Base-by-base conservation (phyloP, 1,140 invertebrate genomes). In the Caenorhabditis latens region DNA sequence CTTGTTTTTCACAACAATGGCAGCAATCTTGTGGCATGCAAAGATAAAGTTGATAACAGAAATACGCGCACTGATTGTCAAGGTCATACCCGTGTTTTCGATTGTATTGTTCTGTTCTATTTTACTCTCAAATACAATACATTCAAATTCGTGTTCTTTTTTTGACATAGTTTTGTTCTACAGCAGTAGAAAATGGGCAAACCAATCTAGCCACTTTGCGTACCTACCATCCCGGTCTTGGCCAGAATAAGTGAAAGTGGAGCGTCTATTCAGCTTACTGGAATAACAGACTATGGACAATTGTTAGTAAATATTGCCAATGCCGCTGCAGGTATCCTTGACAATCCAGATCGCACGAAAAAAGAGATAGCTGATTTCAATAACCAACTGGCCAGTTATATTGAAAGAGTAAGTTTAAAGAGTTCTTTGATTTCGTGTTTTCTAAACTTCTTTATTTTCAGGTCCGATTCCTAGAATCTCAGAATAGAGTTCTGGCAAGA, bases 361-460 rank as follows among this genome's bases (percentile, higher is more conserved):
- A 4, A 14, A 43, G 65, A 71, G 65, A 71, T 71, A 11, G 65
- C 65, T 16, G 65, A 71, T 46, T 71, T 71, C 7, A 71, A 71
- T 13, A 71, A 71, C 65, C 43, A 40, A 71, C 19, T 71, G 14
- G 65, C 65, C 2, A 2, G 16, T 4, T 71, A 71, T 71, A 19
- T 71, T 46, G 65, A 71, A 46, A 71, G 46, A 19, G 65, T 71
- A 1, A 53, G 50, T 53, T 53, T 53, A 1, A 53, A 13, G 0
- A 16, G 50, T 13, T 53, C 50, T 4, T 53, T 53, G 50, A 13
- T 1, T 53, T 53, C 50, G n/a, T 13, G 50, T 53, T 16, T 2
- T 16, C 9, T 53, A 13, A 53, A 16, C 4, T 2, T 53, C 0
- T 13, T 9, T 53, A 4, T 9, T 53, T 53, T 9, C n/a, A 53